A percentile compares a stretch with the other conserved stretches of the same genome.
Conservation (phyloP, 2,797 vertebrate genomes). For the Chelonia mydas region DNA sequence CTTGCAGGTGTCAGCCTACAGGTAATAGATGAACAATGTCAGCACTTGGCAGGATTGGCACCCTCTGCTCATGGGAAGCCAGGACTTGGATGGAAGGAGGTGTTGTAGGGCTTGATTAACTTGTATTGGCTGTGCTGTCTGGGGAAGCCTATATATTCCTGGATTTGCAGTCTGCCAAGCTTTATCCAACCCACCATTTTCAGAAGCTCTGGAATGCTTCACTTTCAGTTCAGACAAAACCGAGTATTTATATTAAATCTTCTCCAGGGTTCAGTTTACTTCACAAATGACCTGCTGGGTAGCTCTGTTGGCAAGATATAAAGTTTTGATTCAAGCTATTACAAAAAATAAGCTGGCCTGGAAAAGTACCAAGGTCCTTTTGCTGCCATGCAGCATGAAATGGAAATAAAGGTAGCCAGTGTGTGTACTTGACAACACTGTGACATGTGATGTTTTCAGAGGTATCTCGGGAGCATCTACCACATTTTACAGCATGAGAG, state of each 20-base stretch:
- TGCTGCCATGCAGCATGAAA: not conserved
- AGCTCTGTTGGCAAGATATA: not conserved
- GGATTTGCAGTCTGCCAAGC: no score
- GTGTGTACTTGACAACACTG: constrained; percentile 50
- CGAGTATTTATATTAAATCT: not conserved
- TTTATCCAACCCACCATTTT: rapidly evolving
- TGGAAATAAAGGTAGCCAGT: constrained; percentile 67
- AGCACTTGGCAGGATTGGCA: not conserved
- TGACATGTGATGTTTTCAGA: constrained; percentile 18
- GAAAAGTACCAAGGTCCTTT: constrained; percentile 60
- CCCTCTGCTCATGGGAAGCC: rapidly evolving
- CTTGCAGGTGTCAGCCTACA: not conserved
- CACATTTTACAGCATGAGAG: constrained; percentile 62
- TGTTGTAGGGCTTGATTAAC: not conserved
- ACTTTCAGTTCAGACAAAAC: not conserved
- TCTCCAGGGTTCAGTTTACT: not conserved
- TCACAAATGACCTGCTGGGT: not conserved
- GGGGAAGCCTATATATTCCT: no score
- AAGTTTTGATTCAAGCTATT: constrained; percentile 42
- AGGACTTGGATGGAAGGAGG: not conserved
- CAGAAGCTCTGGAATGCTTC: rapidly evolving
- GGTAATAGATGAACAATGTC: rapidly evolving
- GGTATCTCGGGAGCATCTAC: constrained; percentile 64
- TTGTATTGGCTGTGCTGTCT: not conserved
- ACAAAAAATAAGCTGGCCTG: not conserved